Percentiles rank a stretch among this genome's conserved stretches.
phyloP scores from a whole-genome alignment of 2,113 vertebrate species.

The Podocnemis expansa region DNA sequence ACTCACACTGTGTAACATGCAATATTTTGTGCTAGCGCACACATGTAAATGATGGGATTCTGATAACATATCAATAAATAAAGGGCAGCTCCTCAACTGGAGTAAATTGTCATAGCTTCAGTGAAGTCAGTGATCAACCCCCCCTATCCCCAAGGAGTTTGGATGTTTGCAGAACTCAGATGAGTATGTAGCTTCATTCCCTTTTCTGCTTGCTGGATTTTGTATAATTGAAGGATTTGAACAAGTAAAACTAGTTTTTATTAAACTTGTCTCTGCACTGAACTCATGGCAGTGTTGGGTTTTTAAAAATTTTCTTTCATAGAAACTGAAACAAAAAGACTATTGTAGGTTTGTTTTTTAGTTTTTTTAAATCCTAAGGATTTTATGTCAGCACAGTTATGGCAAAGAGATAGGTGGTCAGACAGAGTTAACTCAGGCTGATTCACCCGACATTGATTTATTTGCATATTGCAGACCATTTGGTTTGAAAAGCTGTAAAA shows the following conservation, averaged over 20 bases:
- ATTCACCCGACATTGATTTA: neutral
- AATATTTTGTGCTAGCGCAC: neutral
- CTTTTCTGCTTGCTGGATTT: neutral
- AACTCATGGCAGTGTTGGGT: neutral
- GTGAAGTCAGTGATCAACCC: neutral
- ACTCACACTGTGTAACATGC: neutral
- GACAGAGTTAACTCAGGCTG: neutral
- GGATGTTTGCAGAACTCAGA: neutral
- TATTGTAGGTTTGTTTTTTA: neutral
- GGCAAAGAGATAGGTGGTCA: neutral
- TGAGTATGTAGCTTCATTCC: neutral
- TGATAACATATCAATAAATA: slow-evolving; percentile 4
- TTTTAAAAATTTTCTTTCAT: neutral
- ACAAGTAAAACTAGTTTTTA: neutral
- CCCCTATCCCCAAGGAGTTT: neutral
- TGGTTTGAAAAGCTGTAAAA: slow-evolving; percentile 20
- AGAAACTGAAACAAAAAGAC: neutral
- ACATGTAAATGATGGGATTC: neutral
- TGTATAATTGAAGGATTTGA: neutral
- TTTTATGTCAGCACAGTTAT: neutral
- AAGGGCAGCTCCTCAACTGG: neutral
- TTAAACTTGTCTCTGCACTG: neutral
- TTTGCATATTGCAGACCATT: neutral
- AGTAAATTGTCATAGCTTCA: neutral
- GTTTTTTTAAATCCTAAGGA: neutral